A percentile compares a stretch with the other conserved stretches of the same genome.
Evolutionary conservation across 2,113 vertebrate genomes (phyloP).

Genomic region (Cyrtonyx montezumae): DNA sequence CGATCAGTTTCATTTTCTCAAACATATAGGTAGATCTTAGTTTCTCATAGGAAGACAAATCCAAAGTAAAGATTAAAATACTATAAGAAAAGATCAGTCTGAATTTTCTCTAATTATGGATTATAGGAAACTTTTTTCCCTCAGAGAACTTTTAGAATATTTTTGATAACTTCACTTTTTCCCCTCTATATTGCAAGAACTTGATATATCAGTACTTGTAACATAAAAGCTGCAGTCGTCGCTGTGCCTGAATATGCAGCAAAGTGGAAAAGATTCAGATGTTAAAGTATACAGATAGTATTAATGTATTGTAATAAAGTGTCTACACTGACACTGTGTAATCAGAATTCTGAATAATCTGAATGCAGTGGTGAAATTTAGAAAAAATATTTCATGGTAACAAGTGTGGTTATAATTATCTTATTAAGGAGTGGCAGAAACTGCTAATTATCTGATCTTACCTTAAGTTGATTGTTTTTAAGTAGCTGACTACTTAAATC

Average conservation of each 20-base stretch:
- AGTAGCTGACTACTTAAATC: background rate
- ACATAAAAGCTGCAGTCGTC: background rate
- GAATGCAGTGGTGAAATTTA: background rate
- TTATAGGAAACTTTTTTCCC: background rate
- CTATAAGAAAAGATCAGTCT: background rate
- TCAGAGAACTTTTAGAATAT: background rate
- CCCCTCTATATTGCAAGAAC: background rate
- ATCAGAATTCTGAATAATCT: background rate
- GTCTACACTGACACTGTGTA: background rate
- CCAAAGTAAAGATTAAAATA: background rate
- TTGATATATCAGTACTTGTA: background rate
- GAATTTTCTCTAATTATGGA: background rate
- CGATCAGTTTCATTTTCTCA: background rate
- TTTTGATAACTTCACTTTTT: background rate
- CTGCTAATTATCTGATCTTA: background rate
- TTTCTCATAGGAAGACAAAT: background rate
- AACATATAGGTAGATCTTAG: background rate
- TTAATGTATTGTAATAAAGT: background rate
- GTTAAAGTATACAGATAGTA: background rate
- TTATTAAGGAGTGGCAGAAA: constrained; percentile 59
- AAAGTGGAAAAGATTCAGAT: background rate
- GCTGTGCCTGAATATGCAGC: background rate
- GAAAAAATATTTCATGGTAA: background rate
- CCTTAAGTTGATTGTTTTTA: background rate
- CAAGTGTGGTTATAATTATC: constrained; percentile 61